These are phyloP conservation scores for Morbakka virulenta DNA, from an alignment of 30 jellyfish, hydroid and myxozoan genomes.

Conservation along the genomic window DNA sequence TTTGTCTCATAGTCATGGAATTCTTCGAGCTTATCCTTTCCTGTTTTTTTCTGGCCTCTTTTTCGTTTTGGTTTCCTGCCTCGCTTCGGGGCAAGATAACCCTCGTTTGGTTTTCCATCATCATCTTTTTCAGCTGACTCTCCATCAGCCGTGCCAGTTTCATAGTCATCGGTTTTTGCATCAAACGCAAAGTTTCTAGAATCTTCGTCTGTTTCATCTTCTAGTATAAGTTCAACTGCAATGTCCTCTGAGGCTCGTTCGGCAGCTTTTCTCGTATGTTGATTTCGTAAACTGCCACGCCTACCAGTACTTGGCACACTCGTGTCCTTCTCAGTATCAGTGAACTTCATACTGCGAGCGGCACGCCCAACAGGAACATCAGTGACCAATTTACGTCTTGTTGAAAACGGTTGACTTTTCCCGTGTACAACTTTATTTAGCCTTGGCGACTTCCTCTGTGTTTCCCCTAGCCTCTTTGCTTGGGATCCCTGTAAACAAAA, in stretches of 20 bases:
- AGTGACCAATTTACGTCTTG: neutral
- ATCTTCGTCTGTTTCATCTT: neutral
- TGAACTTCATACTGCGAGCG: neutral
- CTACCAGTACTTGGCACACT: neutral
- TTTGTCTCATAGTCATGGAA: neutral
- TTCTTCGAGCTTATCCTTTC: neutral
- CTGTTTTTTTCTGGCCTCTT: neutral
- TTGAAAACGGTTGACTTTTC: neutral
- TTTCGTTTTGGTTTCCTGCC: neutral
- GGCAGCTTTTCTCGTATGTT: neutral
- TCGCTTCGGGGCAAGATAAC: neutral
- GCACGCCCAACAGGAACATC: neutral
- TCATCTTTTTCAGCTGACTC: neutral
- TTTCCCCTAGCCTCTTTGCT: neutral
- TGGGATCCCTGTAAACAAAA: neutral
- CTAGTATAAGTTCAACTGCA: neutral
- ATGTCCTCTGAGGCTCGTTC: neutral
- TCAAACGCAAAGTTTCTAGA: neutral
- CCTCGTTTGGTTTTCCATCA: neutral
- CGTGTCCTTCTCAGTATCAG: neutral
- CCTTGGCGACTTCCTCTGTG: neutral
- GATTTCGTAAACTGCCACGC: neutral
- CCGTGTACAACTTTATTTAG: neutral
- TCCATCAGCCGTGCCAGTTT: neutral
- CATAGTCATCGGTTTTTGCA: too few species aligned